Percentiles rank a stretch among this genome's conserved stretches.
phyloP scores from a whole-genome alignment of 2,113 vertebrate genomes.

The Scatophagus argus region DNA sequence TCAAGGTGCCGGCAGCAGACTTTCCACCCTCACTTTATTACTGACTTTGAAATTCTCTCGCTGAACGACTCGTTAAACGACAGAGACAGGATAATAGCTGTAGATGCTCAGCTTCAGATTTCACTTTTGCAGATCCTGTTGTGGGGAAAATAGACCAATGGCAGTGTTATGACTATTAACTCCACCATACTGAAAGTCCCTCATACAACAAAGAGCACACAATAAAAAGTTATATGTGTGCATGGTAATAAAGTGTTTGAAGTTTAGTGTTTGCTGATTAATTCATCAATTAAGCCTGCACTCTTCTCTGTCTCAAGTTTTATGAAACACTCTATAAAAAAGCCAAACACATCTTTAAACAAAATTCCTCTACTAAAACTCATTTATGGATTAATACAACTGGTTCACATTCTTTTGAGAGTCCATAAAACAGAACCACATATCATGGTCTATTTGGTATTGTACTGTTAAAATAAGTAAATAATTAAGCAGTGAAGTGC shows the following conservation, averaged over 20 bases:
- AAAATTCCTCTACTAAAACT: conserved; percentile 62
- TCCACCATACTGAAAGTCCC: conserved; percentile 44
- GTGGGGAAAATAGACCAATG: conserved; percentile 11
- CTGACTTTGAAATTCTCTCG: conserved; percentile 42
- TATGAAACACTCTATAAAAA: conserved; percentile 77
- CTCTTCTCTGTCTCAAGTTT: conserved; percentile 54
- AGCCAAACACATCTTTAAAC: conserved; percentile 59
- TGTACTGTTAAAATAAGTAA: conserved; percentile 50
- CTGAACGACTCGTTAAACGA: conserved; percentile 30
- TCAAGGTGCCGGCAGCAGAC: background rate
- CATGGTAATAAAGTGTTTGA: conserved; percentile 62
- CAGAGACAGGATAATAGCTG: conserved; percentile 41
- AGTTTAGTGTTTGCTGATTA: conserved; percentile 60
- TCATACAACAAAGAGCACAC: conserved; percentile 47
- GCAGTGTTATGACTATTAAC: conserved; percentile 26
- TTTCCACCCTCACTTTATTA: conserved; percentile 44
- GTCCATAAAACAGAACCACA: conserved; percentile 57
- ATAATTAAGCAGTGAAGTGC: conserved; percentile 47
- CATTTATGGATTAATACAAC: conserved; percentile 58
- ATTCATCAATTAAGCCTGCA: conserved; percentile 57
- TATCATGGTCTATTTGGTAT: conserved; percentile 60
- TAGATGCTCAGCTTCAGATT: conserved; percentile 40
- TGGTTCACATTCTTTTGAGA: conserved; percentile 45
- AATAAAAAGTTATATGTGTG: conserved; percentile 47
- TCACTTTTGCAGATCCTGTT: conserved; percentile 47